Evolutionary conservation across 2,113 vertebrate species (phyloP).

Genomic region (Etheostoma cragini): DNA sequence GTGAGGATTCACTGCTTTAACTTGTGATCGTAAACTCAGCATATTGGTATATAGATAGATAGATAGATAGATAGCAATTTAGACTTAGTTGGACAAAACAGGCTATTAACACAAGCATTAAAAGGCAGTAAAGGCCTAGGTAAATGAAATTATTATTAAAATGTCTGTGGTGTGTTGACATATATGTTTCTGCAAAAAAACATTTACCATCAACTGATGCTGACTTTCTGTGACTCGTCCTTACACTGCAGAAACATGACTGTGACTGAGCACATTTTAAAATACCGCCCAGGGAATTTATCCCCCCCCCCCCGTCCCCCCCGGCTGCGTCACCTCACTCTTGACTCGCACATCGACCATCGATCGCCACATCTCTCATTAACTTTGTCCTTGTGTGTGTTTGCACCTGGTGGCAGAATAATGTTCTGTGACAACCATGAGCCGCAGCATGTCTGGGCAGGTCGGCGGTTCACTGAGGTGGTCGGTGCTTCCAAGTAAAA

Average conservation of each 20-base stretch:
- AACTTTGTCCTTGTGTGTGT: neutral
- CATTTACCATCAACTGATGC: conserved; percentile 37
- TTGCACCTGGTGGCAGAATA: conserved; percentile 6
- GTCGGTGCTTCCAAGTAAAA: neutral
- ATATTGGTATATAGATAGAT: no score
- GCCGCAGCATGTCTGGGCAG: conserved; percentile 40
- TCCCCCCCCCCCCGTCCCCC: no score
- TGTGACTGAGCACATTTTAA: conserved; percentile 40
- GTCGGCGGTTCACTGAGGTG: conserved; percentile 4
- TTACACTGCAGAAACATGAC: conserved; percentile 29
- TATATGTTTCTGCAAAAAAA: neutral
- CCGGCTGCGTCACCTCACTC: neutral
- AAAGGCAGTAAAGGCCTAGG: no score
- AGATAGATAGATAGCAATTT: no score
- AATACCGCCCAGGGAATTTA: conserved; percentile 17
- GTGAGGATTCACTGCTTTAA: neutral
- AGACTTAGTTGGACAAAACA: no score
- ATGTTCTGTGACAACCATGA: conserved; percentile 34
- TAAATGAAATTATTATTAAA: no score
- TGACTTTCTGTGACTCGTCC: conserved; percentile 36
- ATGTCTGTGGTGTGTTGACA: no score
- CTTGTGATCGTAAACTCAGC: neutral
- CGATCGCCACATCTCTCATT: conserved; percentile 17
- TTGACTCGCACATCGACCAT: conserved; percentile 2
- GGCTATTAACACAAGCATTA: no score